phyloP scores from a whole-genome alignment of 35 echinoderm and acorn worm species.

The Heliocidaris tuberculata region DNA sequence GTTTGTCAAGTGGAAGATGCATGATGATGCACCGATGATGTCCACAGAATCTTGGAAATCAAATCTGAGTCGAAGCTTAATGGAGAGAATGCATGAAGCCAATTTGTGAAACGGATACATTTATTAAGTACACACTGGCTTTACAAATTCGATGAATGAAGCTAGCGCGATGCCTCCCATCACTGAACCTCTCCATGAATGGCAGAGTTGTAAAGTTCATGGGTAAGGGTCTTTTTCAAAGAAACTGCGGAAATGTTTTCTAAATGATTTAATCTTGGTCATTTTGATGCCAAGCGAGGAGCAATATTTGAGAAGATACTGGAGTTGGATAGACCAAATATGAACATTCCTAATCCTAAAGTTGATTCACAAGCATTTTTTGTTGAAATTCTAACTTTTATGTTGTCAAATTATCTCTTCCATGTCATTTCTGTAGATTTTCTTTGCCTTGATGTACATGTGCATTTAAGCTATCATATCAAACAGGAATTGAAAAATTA shows the following conservation, averaged over 20 bases:
- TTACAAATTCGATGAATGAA: background rate
- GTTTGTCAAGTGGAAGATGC: background rate
- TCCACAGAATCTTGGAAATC: background rate
- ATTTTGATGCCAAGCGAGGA: too few species aligned
- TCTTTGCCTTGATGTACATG: too few species aligned
- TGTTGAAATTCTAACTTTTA: too few species aligned
- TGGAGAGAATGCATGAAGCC: background rate
- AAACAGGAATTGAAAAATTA: too few species aligned
- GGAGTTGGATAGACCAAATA: too few species aligned
- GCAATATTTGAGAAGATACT: too few species aligned
- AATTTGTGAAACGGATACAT: background rate
- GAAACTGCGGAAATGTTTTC: background rate
- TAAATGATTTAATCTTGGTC: too few species aligned
- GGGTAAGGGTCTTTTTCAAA: background rate
- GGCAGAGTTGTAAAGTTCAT: background rate
- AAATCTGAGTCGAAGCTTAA: background rate
- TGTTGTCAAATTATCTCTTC: too few species aligned
- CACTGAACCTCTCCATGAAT: background rate
- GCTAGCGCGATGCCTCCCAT: background rate
- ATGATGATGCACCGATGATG: background rate
- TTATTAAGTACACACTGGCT: background rate
- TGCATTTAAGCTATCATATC: too few species aligned
- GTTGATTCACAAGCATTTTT: too few species aligned
- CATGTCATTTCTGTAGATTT: too few species aligned
- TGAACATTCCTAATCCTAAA: too few species aligned